Evolutionary conservation across 2,113 vertebrate species (phyloP).

Genomic region (Chitala chitala): DNA sequence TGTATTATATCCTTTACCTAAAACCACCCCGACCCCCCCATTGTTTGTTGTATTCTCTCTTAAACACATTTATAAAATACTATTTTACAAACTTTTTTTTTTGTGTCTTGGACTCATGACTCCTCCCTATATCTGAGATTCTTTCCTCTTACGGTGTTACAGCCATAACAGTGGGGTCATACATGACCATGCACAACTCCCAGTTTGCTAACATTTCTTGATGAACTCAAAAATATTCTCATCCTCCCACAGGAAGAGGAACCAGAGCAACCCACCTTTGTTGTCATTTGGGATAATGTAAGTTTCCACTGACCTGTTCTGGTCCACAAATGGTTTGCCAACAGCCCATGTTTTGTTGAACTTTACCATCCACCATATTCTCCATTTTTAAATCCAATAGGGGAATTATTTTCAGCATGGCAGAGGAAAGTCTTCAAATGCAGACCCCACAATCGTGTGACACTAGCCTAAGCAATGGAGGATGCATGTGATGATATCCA

Average conservation of each 20-base stretch:
- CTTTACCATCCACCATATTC: background rate
- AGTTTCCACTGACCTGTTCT: background rate
- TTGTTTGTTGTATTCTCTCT: too few species aligned
- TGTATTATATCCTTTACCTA: too few species aligned
- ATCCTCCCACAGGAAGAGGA: background rate
- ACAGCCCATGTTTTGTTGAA: background rate
- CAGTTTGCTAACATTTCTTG: background rate
- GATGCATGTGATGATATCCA: background rate
- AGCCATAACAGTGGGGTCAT: too few species aligned
- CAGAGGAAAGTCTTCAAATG: background rate
- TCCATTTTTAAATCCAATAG: background rate
- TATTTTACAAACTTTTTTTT: too few species aligned
- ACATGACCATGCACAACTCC: background rate
- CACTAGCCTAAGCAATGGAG: background rate
- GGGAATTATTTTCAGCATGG: background rate
- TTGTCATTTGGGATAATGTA: background rate
- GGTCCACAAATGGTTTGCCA: background rate
- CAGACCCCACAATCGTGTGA: background rate
- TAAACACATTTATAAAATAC: too few species aligned
- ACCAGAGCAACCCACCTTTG: background rate
- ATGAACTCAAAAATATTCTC: background rate
- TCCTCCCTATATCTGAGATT: too few species aligned
- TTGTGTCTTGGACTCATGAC: too few species aligned
- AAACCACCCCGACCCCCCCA: too few species aligned
- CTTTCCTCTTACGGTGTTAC: too few species aligned